Evolutionary conservation across 2,797 vertebrate species (phyloP).

Genomic region (Pseudochirops cupreus): DNA sequence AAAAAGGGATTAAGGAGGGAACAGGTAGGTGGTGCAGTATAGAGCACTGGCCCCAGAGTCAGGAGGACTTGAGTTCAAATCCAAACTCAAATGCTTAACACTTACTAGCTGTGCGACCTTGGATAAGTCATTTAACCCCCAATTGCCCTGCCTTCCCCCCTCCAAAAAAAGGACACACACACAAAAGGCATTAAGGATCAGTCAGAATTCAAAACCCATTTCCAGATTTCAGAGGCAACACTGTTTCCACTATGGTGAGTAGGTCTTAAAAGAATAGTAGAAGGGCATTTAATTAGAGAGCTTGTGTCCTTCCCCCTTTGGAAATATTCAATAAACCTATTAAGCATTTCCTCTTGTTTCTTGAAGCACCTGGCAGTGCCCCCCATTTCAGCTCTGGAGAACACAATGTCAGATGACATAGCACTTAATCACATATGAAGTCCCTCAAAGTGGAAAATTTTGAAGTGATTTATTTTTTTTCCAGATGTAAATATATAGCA

Average conservation of each 20-base stretch:
- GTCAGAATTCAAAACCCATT: not conserved
- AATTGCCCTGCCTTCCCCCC: too few relatives aligned
- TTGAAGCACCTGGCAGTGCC: not conserved
- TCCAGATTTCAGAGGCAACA: not conserved
- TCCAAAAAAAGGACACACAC: too few relatives aligned
- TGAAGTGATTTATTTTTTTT: conserved; percentile 77
- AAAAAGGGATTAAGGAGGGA: not conserved
- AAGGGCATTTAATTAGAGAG: not conserved
- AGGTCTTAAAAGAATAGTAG: not conserved
- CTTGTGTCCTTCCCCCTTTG: not conserved
- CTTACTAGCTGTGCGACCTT: too few relatives aligned
- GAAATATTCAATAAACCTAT: not conserved
- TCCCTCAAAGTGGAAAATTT: conserved; percentile 74
- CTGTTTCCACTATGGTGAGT: not conserved
- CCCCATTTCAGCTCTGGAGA: not conserved
- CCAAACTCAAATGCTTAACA: too few relatives aligned
- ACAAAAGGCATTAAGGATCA: not conserved
- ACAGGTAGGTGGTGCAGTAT: too few relatives aligned
- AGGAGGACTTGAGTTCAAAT: too few relatives aligned
- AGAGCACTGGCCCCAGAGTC: too few relatives aligned
- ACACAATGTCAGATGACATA: conserved; percentile 24
- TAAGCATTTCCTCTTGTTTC: conserved; percentile 14
- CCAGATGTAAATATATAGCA: conserved; percentile 80
- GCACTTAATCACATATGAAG: conserved; percentile 62
- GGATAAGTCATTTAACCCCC: too few relatives aligned